A percentile compares a stretch with the other conserved stretches of the same genome.
These are phyloP conservation scores for Brachycybe producta DNA, from an alignment of 2,888 invertebrate genomes.

Conservation along the genomic window DNA sequence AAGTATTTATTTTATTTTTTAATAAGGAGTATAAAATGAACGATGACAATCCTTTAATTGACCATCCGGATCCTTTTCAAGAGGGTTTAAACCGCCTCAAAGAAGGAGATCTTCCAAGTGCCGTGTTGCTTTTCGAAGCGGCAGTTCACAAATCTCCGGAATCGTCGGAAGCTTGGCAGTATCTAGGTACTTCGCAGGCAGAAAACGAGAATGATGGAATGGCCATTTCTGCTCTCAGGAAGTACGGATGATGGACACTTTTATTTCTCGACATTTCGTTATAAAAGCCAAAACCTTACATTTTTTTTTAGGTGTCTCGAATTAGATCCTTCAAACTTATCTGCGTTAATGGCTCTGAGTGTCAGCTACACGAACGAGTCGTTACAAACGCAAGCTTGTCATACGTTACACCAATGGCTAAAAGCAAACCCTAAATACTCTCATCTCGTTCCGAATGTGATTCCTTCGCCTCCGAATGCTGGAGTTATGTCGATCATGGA, in stretches of 20 bases:
- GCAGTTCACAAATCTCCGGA: constrained; percentile 71
- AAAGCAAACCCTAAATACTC: constrained; percentile 60
- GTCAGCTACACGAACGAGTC: constrained; percentile 95
- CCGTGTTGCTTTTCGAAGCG: constrained; percentile 91
- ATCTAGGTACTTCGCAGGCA: constrained; percentile 82
- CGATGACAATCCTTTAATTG: constrained; percentile 72
- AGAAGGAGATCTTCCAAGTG: constrained; percentile 84
- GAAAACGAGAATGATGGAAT: constrained; percentile 94
- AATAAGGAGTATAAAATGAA: constrained; percentile 60
- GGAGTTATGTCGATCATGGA: constrained; percentile 30
- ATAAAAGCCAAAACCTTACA: background rate
- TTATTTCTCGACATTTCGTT: background rate
- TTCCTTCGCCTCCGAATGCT: constrained; percentile 20
- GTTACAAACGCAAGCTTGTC: constrained; percentile 75
- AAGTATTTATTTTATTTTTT: background rate
- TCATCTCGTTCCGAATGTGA: constrained; percentile 44
- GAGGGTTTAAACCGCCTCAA: constrained; percentile 70
- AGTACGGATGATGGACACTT: constrained; percentile 29
- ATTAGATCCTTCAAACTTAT: constrained; percentile 62
- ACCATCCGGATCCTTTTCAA: constrained; percentile 62
- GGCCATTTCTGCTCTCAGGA: constrained; percentile 82
- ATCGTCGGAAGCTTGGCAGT: constrained; percentile 67
- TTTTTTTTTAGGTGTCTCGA: constrained; percentile 37
- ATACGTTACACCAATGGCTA: constrained; percentile 49
- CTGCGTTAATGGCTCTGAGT: constrained; percentile 77